Evolutionary conservation across 1,140 invertebrate species (phyloP), one percentile per base, ranked within the genome.

Genomic region (Apis dorsata): DNA sequence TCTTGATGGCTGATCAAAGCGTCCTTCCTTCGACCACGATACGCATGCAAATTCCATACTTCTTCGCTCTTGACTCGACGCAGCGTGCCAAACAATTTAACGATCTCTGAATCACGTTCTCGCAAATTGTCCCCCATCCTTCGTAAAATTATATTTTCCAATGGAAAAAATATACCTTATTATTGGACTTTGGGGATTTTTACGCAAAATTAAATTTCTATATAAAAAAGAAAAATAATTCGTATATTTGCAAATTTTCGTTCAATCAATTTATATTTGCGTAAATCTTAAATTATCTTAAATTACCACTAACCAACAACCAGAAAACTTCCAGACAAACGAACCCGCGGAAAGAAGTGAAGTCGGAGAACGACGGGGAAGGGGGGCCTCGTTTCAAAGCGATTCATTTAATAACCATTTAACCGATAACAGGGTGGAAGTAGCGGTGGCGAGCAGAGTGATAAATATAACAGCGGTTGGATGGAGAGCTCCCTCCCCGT

Each of bases 371-470:
- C 10, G 13, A 19, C 59, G 21, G 9, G 15, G 72, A 69, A 53
- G 28, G 12, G 13, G 62, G 44, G 71, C 65, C 55, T 77, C 80
- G 55, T 70, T 82, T 69, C 34, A 70, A 69, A 82, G 57, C 80
- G 65, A 82, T 82, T 82, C 80, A 55, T 82, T 82, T 82, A 77
- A 82, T 82, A 82, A 82, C 73, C 74, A 77, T 82, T 82, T 82
- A 77, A 82, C 73, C 80, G 80, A 82, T 77, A 82, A 82, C 65
- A 77, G 73, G 65, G 65, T 66, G 66, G 19, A 82, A 69, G 65
- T n/a, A 66, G 55, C 24, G 80, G 28, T 28, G 65, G 73, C 5
- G 75, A 77, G 51, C 80, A 51, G 55, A 82, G 80, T 70, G 80
- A 82, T 82, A 82, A 82, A 82, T 82, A 77, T 82, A 77, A 82